phyloP scores from a whole-genome alignment of 2,113 vertebrate genomes.

The Podiceps cristatus region DNA sequence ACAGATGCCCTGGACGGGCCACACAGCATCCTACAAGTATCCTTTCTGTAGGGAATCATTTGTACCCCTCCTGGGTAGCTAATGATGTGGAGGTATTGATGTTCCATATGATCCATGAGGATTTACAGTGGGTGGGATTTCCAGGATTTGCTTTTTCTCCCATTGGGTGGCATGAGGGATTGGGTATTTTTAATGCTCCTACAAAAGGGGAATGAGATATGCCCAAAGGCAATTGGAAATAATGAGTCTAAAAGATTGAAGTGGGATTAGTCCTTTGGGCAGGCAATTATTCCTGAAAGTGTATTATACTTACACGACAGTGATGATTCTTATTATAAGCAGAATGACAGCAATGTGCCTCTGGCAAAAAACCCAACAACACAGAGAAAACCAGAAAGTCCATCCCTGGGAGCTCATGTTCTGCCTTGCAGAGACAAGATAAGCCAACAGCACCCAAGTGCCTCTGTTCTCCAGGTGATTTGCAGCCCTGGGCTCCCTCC shows the following conservation, averaged over 20 bases:
- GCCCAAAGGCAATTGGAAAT: not conserved
- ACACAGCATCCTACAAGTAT: conserved; percentile 75
- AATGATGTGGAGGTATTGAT: not conserved
- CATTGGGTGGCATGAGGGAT: not conserved
- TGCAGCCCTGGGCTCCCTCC: not conserved
- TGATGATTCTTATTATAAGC: not conserved
- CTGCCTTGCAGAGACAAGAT: not conserved
- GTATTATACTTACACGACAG: not conserved
- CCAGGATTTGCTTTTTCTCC: not conserved
- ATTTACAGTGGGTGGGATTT: not conserved
- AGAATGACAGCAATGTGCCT: not conserved
- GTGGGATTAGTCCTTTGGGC: not conserved
- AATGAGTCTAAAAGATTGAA: not conserved
- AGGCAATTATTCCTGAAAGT: not conserved
- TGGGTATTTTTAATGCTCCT: not conserved
- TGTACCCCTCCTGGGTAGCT: not conserved
- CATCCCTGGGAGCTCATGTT: not conserved
- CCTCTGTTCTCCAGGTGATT: not conserved
- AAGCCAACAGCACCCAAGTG: not conserved
- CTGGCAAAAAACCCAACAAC: not conserved
- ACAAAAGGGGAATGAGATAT: not conserved
- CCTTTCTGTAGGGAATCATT: not conserved
- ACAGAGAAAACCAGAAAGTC: not conserved
- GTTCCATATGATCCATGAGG: too few relatives aligned
- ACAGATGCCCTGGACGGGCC: conserved; percentile 69